Base-by-base conservation (phyloP, 2,113 vertebrate species). In the Stictonetta naevosa region DNA sequence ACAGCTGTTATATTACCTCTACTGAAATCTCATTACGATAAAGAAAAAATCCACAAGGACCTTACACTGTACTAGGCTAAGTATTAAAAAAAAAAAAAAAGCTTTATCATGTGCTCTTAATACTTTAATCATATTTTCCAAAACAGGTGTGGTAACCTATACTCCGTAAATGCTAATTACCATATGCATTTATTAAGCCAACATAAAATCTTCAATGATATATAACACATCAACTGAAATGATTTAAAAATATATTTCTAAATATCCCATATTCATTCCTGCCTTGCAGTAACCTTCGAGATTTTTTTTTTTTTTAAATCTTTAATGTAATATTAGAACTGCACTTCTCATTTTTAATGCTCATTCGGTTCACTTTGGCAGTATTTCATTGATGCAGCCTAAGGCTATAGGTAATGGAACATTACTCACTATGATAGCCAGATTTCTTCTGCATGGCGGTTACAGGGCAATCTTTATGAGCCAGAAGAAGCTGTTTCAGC, bases 381-480 rank as follows among this genome's bases (percentile, higher is more conserved):
- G 97, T 95, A 97, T 98, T 98, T 98, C 98, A 97, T 53, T 63
- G 96, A 97, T 26, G 92, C 79, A 97, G 98, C 99, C 98, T 97
- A 95, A 92, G 98, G 98, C 98, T 97, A 97, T 95, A 97, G 98
- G 98, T 98, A 98, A 99, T 98, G 98, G 98, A 97, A 98, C 98
- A 98, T 99, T 99, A 99, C 99, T 99, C 99, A 99, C 99, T 98
- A 98, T 99, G 99, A 99, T 99, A 99, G 99, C 98, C 99, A 98
- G 99, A 99, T 98, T 99, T 99, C 99, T 99, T 99, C 99, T 99
- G 99, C 99, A 99, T 99, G 98, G 99, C 99, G 25, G 99, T 99
- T 98, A 99, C 99, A 97, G 99, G 99, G 98, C 99, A 99, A 98
- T 99, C 99, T 99, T 99, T 99, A 99, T 99, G 99, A 99, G 99